Percentiles rank a stretch among this genome's conserved stretches.
These are phyloP conservation scores for Tetraneura akinire DNA, from an alignment of 1,140 invertebrate genomes.

Conservation along the genomic window DNA sequence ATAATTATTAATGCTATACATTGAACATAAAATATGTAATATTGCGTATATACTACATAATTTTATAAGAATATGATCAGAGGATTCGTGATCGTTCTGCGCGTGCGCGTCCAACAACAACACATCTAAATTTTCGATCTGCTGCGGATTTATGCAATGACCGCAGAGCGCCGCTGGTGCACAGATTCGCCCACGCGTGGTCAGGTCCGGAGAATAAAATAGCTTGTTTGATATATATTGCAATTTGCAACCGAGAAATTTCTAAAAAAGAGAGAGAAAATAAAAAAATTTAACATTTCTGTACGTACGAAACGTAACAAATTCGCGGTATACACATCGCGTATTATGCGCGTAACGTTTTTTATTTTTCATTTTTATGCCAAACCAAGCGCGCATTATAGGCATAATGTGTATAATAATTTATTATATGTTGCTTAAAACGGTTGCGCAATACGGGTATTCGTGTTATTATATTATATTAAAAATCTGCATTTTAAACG, in stretches of 20 bases:
- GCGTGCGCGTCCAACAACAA: neutral
- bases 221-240: neutral
- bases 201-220: neutral
- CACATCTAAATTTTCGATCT: conserved; percentile 21
- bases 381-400: too few relatives aligned
- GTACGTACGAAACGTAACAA: too few relatives aligned
- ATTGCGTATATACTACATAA: neutral
- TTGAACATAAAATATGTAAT: neutral
- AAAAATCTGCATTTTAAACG: too few relatives aligned
- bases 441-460: too few relatives aligned
- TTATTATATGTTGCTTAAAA: too few relatives aligned
- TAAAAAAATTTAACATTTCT: neutral
- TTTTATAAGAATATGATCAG: neutral
- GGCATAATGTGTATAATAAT: too few relatives aligned
- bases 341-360: too few relatives aligned
- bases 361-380: too few relatives aligned
- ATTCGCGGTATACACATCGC: too few relatives aligned
- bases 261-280: too few relatives aligned
- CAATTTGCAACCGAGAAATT: neutral
- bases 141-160: conserved; percentile 24
- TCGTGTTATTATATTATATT: too few relatives aligned
- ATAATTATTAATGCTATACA: conserved; percentile 5
- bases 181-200: neutral
- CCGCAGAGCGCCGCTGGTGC: neutral
- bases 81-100: conserved; percentile 32